These are phyloP conservation scores for Mercenaria mercenaria DNA, from an alignment of 1,140 invertebrate species.

Conservation along the genomic window DNA sequence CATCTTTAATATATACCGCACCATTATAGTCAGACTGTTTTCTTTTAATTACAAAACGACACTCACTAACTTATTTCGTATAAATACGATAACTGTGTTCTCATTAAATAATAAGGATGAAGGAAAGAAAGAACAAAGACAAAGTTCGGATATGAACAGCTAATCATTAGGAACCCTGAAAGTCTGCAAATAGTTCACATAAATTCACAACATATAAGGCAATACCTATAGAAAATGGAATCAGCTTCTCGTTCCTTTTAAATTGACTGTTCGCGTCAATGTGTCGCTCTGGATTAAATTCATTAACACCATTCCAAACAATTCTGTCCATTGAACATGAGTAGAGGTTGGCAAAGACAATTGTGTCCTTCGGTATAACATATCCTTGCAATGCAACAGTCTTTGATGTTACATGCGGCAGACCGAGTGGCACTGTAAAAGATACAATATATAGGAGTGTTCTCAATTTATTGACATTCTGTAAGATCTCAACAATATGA, in stretches of 20 bases:
- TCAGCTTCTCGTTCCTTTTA: conserved; percentile 52
- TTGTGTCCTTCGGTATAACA: conserved; percentile 79
- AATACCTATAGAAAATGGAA: conserved; percentile 74
- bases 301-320: conserved; percentile 90
- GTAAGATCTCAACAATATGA: too few species aligned
- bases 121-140: too few species aligned
- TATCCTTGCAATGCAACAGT: conserved; percentile 77
- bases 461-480: neutral
- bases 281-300: conserved; percentile 90
- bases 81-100: too few species aligned
- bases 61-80: too few species aligned
- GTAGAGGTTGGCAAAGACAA: conserved; percentile 82
- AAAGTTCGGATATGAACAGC: too few species aligned
- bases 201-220: too few species aligned
- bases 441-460: neutral
- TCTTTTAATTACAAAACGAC: too few species aligned
- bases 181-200: too few species aligned
- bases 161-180: too few species aligned
- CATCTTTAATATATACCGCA: too few species aligned
- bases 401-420: conserved; percentile 79
- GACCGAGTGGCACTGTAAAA: conserved; percentile 79
- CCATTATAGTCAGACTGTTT: too few species aligned
- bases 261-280: conserved; percentile 72
- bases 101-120: too few species aligned
- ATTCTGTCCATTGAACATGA: conserved; percentile 79